phyloP scores from a whole-genome alignment of 2,888 invertebrate genomes.

The Xestoiulus laeticollis region DNA sequence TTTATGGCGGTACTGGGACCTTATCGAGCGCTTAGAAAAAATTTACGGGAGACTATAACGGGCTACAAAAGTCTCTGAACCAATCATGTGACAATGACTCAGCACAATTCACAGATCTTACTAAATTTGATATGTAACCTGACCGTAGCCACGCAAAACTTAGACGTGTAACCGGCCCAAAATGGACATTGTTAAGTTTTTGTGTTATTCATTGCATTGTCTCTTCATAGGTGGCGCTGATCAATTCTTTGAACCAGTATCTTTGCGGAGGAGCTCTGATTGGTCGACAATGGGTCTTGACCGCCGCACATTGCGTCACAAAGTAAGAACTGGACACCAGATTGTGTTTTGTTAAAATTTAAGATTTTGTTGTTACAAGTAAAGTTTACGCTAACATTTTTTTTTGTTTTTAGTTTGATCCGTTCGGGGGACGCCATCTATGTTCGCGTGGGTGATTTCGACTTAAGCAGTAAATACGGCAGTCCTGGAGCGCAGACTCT shows the following conservation, averaged over 20 bases:
- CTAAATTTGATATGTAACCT: too few species aligned
- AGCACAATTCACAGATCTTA: too few species aligned
- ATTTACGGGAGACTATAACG: too few species aligned
- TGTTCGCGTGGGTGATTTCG: constrained; percentile 91
- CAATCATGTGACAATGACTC: too few species aligned
- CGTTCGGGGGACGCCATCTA: constrained; percentile 94
- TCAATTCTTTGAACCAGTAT: constrained; percentile 92
- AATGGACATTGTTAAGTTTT: neutral
- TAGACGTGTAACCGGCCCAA: too few species aligned
- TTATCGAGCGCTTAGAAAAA: too few species aligned
- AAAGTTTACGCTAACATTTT: neutral
- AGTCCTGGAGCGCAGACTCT: constrained; percentile 91
- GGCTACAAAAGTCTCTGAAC: too few species aligned
- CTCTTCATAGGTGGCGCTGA: constrained; percentile 74
- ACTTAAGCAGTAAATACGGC: constrained; percentile 87
- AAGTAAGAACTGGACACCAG: constrained; percentile 79
- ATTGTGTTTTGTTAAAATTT: neutral
- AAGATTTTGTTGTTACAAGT: neutral
- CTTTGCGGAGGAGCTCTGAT: constrained; percentile 92
- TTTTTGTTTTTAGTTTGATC: constrained; percentile 75
- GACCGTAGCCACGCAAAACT: too few species aligned
- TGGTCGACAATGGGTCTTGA: constrained; percentile 93
- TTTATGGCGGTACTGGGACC: too few species aligned
- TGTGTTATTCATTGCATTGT: neutral
- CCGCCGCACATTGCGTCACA: constrained; percentile 93